Evolutionary conservation across 2,113 vertebrate species (phyloP).

Genomic region (Sebastes fasciatus): DNA sequence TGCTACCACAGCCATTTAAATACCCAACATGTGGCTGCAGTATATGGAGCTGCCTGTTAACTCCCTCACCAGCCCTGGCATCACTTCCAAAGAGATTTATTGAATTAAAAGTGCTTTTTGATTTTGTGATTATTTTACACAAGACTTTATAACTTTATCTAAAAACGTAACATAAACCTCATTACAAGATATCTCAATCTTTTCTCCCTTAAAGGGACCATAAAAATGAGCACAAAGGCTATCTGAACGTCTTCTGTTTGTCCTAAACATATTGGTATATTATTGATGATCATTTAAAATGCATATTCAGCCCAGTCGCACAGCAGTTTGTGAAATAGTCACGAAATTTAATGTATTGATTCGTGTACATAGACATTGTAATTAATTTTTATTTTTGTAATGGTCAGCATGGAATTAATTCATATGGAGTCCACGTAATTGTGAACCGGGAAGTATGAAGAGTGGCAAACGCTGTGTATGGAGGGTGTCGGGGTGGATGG

Average conservation of each 20-base stretch:
- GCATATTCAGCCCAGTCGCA: too few relatives aligned
- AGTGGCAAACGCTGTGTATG: too few relatives aligned
- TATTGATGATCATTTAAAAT: background rate
- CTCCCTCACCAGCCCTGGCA: slow-evolving; percentile 35
- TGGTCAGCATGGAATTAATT: too few relatives aligned
- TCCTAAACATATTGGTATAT: background rate
- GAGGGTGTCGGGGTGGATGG: too few relatives aligned
- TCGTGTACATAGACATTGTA: too few relatives aligned
- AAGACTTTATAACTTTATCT: background rate
- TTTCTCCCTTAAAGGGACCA: background rate
- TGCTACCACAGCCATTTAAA: slow-evolving; percentile 55
- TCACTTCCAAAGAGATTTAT: slow-evolving; percentile 38
- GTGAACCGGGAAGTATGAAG: too few relatives aligned
- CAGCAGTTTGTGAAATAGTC: too few relatives aligned
- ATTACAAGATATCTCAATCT: background rate
- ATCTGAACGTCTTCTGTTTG: background rate
- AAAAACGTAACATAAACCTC: background rate
- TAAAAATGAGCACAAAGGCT: background rate
- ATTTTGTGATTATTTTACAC: slow-evolving; percentile 10
- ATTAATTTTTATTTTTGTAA: too few relatives aligned
- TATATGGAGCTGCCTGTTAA: slow-evolving; percentile 27
- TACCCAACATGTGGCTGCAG: slow-evolving; percentile 50
- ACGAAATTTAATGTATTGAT: too few relatives aligned
- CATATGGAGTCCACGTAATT: too few relatives aligned
- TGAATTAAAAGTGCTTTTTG: slow-evolving; percentile 32